phyloP scores from a whole-genome alignment of 2,888 invertebrate genomes.

The Melitaea athalia region DNA sequence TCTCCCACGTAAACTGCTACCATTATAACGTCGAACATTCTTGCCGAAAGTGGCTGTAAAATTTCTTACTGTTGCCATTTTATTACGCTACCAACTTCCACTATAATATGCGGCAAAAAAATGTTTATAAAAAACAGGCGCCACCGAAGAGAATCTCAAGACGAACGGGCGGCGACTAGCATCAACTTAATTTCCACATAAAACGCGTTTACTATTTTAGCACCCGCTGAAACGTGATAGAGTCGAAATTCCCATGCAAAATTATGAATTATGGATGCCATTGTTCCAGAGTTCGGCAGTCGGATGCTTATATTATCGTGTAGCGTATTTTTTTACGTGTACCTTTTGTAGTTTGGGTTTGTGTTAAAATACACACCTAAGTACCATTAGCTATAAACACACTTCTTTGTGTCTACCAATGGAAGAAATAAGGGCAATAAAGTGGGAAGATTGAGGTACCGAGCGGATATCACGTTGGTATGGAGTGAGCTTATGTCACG shows the following conservation, averaged over 20 bases:
- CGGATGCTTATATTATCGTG: constrained; percentile 69
- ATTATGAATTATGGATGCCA: constrained; percentile 21
- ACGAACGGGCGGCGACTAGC: constrained; percentile 36
- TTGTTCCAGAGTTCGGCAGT: constrained; percentile 48
- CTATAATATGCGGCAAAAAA: constrained; percentile 73
- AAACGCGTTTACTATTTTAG: constrained; percentile 20
- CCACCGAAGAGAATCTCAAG: constrained; percentile 65
- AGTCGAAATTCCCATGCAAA: constrained; percentile 27
- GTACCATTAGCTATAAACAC: constrained; percentile 81
- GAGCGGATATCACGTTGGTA: constrained; percentile 55
- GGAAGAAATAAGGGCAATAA: constrained; percentile 77
- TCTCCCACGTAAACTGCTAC: constrained; percentile 51
- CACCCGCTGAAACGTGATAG: constrained; percentile 17
- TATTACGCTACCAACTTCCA: constrained; percentile 71
- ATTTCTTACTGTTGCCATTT: constrained; percentile 76
- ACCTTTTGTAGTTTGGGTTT: constrained; percentile 69
- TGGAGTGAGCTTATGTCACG: constrained; percentile 50
- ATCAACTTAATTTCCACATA: constrained; percentile 24
- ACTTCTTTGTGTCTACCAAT: constrained; percentile 76
- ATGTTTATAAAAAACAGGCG: constrained; percentile 79
- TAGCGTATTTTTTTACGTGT: constrained; percentile 71
- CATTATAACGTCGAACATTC: constrained; percentile 61
- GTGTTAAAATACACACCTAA: constrained; percentile 83
- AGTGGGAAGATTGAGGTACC: constrained; percentile 61
- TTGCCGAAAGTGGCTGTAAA: constrained; percentile 70